phyloP scores from a whole-genome alignment of 2,113 vertebrate genomes.

The Psammodynastes pulverulentus region DNA sequence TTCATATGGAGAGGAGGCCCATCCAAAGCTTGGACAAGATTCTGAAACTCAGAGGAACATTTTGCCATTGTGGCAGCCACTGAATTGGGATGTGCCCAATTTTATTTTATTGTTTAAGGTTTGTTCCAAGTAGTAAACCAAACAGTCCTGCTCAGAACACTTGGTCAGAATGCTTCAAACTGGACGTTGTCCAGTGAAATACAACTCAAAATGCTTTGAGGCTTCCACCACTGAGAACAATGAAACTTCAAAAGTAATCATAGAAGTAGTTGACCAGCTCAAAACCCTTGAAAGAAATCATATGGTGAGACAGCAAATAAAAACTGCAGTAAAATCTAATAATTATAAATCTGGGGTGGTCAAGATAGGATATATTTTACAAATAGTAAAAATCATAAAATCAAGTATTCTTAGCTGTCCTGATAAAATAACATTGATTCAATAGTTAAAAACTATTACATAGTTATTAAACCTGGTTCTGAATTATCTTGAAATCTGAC shows the following conservation, averaged over 20 bases:
- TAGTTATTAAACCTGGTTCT: neutral
- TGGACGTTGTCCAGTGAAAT: neutral
- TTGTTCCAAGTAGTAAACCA: neutral
- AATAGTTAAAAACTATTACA: neutral
- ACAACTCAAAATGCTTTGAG: neutral
- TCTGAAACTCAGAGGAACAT: neutral
- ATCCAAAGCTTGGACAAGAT: neutral
- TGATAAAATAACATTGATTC: neutral
- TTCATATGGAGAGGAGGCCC: neutral
- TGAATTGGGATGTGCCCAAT: neutral
- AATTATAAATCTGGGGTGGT: neutral
- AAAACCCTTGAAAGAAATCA: neutral
- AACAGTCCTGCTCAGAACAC: neutral
- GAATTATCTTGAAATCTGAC: neutral
- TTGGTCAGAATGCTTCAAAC: neutral
- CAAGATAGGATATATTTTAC: neutral
- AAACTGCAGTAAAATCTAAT: neutral
- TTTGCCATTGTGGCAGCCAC: neutral
- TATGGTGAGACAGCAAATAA: neutral
- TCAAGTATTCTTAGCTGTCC: neutral
- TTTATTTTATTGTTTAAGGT: neutral
- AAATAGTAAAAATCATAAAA: neutral
- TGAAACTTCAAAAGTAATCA: neutral
- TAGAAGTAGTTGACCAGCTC: neutral
- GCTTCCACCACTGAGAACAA: neutral